These are phyloP conservation scores for Rhagonycha fulva DNA, from an alignment of 2,888 invertebrate genomes.

Conservation along the genomic window DNA sequence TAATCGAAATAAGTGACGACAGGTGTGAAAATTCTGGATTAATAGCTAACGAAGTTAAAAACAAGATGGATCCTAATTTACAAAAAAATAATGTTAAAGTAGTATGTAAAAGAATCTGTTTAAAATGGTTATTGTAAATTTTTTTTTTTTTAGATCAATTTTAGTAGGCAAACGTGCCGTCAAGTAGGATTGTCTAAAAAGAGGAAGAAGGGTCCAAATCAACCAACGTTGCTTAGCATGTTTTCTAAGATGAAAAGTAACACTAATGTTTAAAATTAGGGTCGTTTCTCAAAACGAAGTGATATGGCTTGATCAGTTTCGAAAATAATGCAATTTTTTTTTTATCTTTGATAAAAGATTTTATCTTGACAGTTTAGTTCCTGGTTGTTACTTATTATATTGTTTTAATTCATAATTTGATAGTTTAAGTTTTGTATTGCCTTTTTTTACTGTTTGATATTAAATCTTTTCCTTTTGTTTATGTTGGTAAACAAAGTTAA, in stretches of 20 bases:
- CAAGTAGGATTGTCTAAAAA: conserved; percentile 1
- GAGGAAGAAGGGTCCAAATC: not conserved
- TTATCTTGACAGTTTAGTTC: too few species aligned
- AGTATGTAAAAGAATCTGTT: not conserved
- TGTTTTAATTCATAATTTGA: too few species aligned
- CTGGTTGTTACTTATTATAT: too few species aligned
- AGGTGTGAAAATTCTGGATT: not conserved
- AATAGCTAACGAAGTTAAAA: not conserved
- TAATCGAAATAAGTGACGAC: not conserved
- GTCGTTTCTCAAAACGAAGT: not conserved
- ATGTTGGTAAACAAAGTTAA: too few species aligned
- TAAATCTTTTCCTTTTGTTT: too few species aligned
- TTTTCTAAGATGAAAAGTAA: conserved; percentile 10
- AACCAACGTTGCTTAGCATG: conserved; percentile 12
- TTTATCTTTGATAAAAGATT: too few species aligned
- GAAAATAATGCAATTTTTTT: not conserved
- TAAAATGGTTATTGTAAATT: not conserved
- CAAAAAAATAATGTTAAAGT: not conserved
- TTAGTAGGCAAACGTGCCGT: not conserved
- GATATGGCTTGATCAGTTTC: not conserved
- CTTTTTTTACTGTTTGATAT: too few species aligned
- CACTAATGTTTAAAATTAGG: not conserved
- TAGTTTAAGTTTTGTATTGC: too few species aligned
- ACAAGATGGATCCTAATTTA: not conserved
- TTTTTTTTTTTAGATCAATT: conserved; percentile 1